Evolutionary conservation across 2,888 invertebrate genomes (phyloP).

Genomic region (Prosopocoilus inquinatus): DNA sequence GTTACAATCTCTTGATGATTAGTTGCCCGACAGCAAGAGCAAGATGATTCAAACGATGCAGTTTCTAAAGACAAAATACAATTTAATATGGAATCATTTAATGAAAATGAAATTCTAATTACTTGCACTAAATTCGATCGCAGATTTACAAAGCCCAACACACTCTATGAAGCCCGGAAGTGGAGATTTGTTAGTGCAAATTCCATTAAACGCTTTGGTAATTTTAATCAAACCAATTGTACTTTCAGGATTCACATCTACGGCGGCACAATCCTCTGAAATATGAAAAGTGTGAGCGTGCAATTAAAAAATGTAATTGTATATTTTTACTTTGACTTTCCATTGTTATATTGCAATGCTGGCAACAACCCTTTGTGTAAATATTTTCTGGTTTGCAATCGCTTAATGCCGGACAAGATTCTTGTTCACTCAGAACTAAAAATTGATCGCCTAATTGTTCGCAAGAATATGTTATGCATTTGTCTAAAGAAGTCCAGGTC

Average conservation of each 20-base stretch:
- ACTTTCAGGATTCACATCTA: slow-evolving; percentile 52
- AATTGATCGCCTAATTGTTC: slow-evolving; percentile 52
- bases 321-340: slow-evolving; percentile 50
- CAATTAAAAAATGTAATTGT: neutral
- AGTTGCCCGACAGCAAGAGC: slow-evolving; percentile 57
- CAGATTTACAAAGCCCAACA: slow-evolving; percentile 67
- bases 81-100: neutral
- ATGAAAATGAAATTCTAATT: slow-evolving; percentile 43
- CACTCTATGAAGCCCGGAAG: slow-evolving; percentile 68
- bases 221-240: slow-evolving; percentile 61
- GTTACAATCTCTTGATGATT: slow-evolving; percentile 38
- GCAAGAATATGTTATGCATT: slow-evolving; percentile 63
- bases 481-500: slow-evolving; percentile 61
- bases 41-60: slow-evolving; percentile 55
- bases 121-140: slow-evolving; percentile 67
- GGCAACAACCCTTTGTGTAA: slow-evolving; percentile 67
- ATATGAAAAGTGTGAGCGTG: slow-evolving; percentile 10
- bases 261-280: slow-evolving; percentile 58
- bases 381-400: slow-evolving; percentile 58
- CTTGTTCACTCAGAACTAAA: slow-evolving; percentile 40
- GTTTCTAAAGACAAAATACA: slow-evolving; percentile 49
- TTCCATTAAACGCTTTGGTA: slow-evolving; percentile 54
- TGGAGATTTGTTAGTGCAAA: slow-evolving; percentile 62
- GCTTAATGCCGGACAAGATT: slow-evolving; percentile 63
- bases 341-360: slow-evolving; percentile 59